Conservation (phyloP, 1,140 invertebrate species). For the Drosophila auraria region DNA sequence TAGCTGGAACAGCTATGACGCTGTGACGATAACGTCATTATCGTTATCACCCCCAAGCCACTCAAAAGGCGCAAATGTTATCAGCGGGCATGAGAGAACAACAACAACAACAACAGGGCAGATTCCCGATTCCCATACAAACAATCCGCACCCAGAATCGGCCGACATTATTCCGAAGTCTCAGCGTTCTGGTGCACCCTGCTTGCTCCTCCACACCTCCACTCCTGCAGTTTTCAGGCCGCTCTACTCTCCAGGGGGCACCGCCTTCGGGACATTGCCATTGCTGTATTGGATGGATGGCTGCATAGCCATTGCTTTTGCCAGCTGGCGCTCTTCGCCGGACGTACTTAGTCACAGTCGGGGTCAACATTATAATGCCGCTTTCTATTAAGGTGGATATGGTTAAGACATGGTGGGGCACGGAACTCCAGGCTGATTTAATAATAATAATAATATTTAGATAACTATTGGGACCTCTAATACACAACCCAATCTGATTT, state of each 20-base stretch:
- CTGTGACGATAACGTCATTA: conserved; percentile 66
- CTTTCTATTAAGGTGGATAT: too few relatives aligned
- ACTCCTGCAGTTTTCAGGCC: neutral
- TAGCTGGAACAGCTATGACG: conserved; percentile 56
- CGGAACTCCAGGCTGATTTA: too few relatives aligned
- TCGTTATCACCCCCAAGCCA: conserved; percentile 61
- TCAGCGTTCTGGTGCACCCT: conserved; percentile 11
- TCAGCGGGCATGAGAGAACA: conserved; percentile 56
- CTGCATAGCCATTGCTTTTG: conserved; percentile 2
- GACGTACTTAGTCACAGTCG: neutral
- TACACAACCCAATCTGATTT: neutral
- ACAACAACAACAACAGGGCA: conserved; percentile 47
- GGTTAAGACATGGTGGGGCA: too few relatives aligned
- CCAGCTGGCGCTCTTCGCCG: conserved; percentile 11
- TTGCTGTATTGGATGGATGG: conserved; percentile 11
- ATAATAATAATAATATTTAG: neutral
- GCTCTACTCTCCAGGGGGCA: conserved; percentile 14
- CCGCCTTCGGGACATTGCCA: conserved; percentile 24
- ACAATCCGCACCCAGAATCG: conserved; percentile 26
- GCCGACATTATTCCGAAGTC: conserved; percentile 38
- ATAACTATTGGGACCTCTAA: neutral
- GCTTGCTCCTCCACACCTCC: conserved; percentile 14
- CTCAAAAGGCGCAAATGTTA: conserved; percentile 78
- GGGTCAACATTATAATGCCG: neutral
- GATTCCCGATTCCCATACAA: conserved; percentile 12